Evolutionary conservation across 1,140 invertebrate species (phyloP).

Genomic region (Latrodectus geometricus): DNA sequence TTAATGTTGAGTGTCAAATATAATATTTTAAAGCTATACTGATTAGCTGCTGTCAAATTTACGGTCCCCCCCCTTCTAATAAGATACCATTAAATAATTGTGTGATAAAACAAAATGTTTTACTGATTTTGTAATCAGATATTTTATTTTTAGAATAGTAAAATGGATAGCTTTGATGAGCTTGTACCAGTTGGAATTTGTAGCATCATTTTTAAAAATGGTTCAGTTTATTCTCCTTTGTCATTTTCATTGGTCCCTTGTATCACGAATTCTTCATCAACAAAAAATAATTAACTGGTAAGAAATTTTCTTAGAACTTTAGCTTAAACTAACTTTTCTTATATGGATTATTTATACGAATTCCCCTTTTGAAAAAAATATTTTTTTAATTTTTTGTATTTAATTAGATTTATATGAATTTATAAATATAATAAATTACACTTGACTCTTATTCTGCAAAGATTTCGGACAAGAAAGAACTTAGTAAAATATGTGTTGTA

Average conservation of each 20-base stretch:
- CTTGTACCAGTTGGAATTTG: slow-evolving; percentile 72
- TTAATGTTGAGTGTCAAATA: background rate
- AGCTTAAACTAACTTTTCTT: no score
- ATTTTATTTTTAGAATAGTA: slow-evolving; percentile 68
- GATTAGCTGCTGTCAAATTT: background rate
- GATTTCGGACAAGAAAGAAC: no score
- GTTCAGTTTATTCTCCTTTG: slow-evolving; percentile 72
- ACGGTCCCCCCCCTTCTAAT: background rate
- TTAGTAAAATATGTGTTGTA: no score
- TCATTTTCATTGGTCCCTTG: slow-evolving; percentile 73
- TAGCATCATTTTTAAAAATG: slow-evolving; percentile 71
- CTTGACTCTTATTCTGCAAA: no score
- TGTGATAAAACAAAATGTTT: no score
- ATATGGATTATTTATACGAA: no score
- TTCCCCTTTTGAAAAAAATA: no score
- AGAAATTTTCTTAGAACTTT: slow-evolving; percentile 60
- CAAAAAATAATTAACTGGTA: slow-evolving; percentile 71
- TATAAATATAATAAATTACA: no score
- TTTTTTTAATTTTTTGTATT: no score
- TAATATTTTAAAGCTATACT: background rate
- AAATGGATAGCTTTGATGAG: slow-evolving; percentile 71
- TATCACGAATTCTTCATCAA: slow-evolving; percentile 70
- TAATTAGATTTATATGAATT: no score
- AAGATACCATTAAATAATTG: background rate
- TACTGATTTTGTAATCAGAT: no score